Percentiles rank a stretch among this genome's conserved stretches.
These are phyloP conservation scores for Mesembrinibis cayennensis DNA, from an alignment of 2,113 vertebrate species.

Conservation along the genomic window DNA sequence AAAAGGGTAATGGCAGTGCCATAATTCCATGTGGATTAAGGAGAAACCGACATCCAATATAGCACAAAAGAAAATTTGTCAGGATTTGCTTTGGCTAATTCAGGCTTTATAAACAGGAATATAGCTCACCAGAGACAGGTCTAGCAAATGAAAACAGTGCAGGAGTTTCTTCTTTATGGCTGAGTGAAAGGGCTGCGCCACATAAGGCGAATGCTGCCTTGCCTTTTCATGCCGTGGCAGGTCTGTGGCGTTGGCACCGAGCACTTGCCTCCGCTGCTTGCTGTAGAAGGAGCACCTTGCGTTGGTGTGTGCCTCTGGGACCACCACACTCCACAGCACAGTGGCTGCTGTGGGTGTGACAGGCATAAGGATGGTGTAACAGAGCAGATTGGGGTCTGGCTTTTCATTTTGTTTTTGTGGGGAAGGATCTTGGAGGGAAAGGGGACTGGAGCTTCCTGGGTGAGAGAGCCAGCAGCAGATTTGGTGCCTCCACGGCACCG, in stretches of 20 bases:
- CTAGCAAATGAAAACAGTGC: neutral
- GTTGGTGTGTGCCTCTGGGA: neutral
- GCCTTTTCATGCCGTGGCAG: neutral
- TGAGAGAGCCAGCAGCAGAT: neutral
- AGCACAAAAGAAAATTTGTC: neutral
- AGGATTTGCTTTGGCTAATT: neutral
- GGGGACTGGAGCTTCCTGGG: neutral
- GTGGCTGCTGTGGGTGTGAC: neutral
- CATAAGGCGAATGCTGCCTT: neutral
- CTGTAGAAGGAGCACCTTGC: neutral
- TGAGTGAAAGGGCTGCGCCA: neutral
- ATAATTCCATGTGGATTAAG: neutral
- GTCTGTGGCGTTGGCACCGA: neutral
- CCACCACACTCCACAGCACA: fast-evolving
- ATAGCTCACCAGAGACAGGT: neutral
- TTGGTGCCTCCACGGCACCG: neutral
- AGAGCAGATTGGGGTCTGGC: neutral
- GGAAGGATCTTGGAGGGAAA: neutral
- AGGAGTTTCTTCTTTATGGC: neutral
- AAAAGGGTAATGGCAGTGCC: neutral
- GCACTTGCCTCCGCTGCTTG: neutral
- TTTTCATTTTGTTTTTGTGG: neutral
- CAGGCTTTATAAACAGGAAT: neutral
- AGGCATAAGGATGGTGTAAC: neutral
- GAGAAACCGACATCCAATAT: neutral